Conservation (phyloP, 2,113 vertebrate genomes). For the Semnopithecus entellus region DNA sequence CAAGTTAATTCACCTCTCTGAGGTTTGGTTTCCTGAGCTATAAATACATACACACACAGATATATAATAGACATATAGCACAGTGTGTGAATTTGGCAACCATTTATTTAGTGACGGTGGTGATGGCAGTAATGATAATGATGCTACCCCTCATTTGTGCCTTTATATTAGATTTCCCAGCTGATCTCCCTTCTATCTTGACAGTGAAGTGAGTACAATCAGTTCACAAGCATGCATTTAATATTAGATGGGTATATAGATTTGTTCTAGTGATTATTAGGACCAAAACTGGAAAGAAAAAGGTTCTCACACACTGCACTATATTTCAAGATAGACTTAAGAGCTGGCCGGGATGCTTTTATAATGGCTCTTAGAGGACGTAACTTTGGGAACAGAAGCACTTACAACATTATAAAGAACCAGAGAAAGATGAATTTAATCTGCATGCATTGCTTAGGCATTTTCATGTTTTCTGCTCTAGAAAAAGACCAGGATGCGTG, state of each 20-base stretch:
- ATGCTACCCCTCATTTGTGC: background rate
- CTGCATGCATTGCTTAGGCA: too few species aligned
- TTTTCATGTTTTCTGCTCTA: background rate
- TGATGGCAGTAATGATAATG: background rate
- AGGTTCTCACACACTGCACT: accelerated
- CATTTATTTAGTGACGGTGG: background rate
- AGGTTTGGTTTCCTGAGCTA: background rate
- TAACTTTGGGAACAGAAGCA: background rate
- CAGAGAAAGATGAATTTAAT: background rate
- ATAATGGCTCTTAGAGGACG: background rate
- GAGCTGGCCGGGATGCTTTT: background rate
- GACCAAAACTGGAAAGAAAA: background rate
- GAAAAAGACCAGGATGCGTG: background rate
- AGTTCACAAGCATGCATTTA: background rate
- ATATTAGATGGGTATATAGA: too few species aligned
- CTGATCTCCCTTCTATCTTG: too few species aligned
- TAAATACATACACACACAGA: background rate
- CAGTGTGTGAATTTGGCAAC: background rate
- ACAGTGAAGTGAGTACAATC: background rate
- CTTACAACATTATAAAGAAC: background rate
- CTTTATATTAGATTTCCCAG: background rate
- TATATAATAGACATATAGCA: background rate
- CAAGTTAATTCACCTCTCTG: background rate
- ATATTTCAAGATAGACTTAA: background rate
- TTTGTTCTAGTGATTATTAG: background rate